phyloP scores from a whole-genome alignment of 2,888 invertebrate species.

The Eudemis profundana region DNA sequence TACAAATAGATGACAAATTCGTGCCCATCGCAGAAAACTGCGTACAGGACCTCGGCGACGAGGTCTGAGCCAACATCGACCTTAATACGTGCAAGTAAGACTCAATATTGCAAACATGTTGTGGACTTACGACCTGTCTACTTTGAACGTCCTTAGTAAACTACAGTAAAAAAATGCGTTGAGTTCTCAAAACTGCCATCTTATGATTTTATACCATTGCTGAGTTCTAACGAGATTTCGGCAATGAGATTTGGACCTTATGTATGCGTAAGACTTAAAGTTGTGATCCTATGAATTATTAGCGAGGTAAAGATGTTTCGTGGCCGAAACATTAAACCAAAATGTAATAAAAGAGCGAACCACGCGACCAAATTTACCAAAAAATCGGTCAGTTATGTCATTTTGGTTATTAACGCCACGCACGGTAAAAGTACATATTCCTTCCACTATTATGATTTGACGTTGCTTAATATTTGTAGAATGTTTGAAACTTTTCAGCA shows the following conservation, averaged over 20 bases:
- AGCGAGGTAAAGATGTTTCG: not conserved
- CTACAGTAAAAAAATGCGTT: no score
- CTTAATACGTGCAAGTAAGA: not conserved
- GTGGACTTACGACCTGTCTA: no score
- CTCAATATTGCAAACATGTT: not conserved
- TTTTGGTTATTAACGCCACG: not conserved
- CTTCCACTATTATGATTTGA: conserved; percentile 23
- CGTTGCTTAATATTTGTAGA: not conserved
- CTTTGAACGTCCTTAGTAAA: no score
- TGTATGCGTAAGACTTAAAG: conserved; percentile 37
- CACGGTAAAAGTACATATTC: conserved; percentile 15
- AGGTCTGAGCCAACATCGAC: conserved; percentile 66
- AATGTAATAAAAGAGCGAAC: not conserved
- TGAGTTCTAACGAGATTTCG: not conserved
- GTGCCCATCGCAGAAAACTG: conserved; percentile 97
- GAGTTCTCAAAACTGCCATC: not conserved
- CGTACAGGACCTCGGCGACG: conserved; percentile 91
- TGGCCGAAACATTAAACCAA: not conserved
- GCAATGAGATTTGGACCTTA: conserved; percentile 53
- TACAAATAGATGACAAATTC: conserved; percentile 96
- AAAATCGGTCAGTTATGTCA: not conserved
- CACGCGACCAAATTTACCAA: no score
- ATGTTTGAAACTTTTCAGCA: conserved; percentile 18
- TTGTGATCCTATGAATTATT: conserved; percentile 27
- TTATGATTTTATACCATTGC: no score